Conservation (phyloP, 2,888 invertebrate species). For the Saturnia japonica region DNA sequence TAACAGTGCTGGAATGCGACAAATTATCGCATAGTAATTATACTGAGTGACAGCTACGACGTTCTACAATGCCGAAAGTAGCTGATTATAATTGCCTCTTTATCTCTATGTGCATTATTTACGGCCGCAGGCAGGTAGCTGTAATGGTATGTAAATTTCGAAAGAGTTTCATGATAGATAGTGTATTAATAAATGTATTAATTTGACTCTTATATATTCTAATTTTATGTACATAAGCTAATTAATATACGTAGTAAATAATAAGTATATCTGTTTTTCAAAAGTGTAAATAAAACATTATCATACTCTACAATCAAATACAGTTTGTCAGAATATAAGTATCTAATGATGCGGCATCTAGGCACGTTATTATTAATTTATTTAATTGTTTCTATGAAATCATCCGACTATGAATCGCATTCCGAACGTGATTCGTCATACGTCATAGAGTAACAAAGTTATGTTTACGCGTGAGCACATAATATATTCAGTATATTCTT, state of each 20-base stretch:
- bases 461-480: background rate
- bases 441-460: constrained; percentile 1
- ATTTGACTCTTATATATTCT: background rate
- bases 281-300: background rate
- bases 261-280: background rate
- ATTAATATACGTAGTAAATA: background rate
- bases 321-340: background rate
- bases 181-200: background rate
- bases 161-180: too few relatives aligned
- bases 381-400: constrained; percentile 11
- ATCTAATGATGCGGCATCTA: background rate
- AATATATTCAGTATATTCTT: background rate
- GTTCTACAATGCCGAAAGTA: too few relatives aligned
- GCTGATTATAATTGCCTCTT: too few relatives aligned
- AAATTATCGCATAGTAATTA: too few relatives aligned
- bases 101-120: too few relatives aligned
- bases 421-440: constrained; percentile 14
- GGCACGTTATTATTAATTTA: constrained; percentile 2
- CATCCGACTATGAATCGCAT: constrained; percentile 11
- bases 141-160: too few relatives aligned
- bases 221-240: background rate
- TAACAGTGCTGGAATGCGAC: too few relatives aligned
- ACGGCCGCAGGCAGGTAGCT: too few relatives aligned
- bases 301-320: background rate
- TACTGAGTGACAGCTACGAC: too few relatives aligned